Conservation (phyloP, 2,113 vertebrate genomes). For the Sinocyclocheilus grahami region DNA sequence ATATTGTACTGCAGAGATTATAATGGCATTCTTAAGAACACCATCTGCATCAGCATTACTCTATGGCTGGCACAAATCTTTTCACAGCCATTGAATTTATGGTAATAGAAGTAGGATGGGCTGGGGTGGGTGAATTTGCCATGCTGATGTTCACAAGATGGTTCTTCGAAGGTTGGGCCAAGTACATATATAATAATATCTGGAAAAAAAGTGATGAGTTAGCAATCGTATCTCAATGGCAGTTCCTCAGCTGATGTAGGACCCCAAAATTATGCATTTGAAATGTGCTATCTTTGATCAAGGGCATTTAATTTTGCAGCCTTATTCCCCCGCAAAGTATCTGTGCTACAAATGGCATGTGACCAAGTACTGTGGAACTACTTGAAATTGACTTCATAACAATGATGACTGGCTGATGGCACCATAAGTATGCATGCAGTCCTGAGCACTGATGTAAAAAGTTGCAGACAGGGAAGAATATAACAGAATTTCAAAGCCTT, state of each 20-base stretch:
- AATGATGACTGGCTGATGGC: background rate
- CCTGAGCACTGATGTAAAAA: background rate
- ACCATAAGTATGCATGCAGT: background rate
- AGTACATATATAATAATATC: constrained; percentile 8
- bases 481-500: background rate
- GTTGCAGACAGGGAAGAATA: background rate
- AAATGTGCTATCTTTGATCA: background rate
- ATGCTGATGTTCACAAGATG: constrained; percentile 38
- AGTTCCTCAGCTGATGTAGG: background rate
- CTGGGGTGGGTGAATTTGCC: constrained; percentile 10
- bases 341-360: background rate
- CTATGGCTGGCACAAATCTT: constrained; percentile 37
- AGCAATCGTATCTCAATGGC: background rate
- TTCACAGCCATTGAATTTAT: constrained; percentile 47
- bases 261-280: background rate
- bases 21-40: constrained; percentile 40
- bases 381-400: background rate
- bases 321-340: background rate
- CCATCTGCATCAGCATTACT: constrained; percentile 45
- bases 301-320: background rate
- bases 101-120: constrained; percentile 44
- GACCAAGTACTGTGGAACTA: background rate
- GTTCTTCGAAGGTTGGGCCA: constrained; percentile 1
- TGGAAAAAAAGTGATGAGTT: constrained; percentile 2
- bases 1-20: constrained; percentile 44